Percentiles rank a stretch among this genome's conserved stretches.
phyloP scores from a whole-genome alignment of 2,888 invertebrate genomes.

The Melinaea marsaeus region DNA sequence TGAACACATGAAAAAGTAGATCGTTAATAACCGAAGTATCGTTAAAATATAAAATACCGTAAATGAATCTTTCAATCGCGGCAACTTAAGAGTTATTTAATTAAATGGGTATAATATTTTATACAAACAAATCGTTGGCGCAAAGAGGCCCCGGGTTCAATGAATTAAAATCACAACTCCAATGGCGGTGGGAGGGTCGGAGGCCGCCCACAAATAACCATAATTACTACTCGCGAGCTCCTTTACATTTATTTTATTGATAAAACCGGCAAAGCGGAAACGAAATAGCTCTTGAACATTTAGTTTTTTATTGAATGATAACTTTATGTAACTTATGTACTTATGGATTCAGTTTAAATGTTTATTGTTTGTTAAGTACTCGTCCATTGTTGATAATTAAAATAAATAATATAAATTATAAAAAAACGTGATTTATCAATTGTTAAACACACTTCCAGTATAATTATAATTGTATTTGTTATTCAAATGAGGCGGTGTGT shows the following conservation, averaged over 20 bases:
- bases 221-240: constrained; percentile 51
- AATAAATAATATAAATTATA: too few species aligned
- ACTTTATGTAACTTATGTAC: not conserved
- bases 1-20: too few species aligned
- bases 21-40: not conserved
- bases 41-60: constrained; percentile 11
- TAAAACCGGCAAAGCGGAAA: constrained; percentile 5
- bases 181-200: constrained; percentile 58
- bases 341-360: not conserved
- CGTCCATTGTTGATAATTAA: too few species aligned
- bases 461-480: constrained; percentile 13
- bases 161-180: constrained; percentile 75
- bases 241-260: constrained; percentile 23
- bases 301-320: not conserved
- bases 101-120: constrained; percentile 68
- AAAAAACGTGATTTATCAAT: not conserved
- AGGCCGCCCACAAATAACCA: constrained; percentile 73
- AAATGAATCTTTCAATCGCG: constrained; percentile 50
- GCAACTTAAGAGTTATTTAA: constrained; percentile 49
- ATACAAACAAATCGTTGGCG: constrained; percentile 73
- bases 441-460: not conserved
- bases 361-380: too few species aligned
- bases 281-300: not conserved
- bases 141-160: constrained; percentile 64
- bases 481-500: constrained; percentile 28